Base-by-base conservation (phyloP, 2,113 vertebrate genomes). In the Ciconia maguari region DNA sequence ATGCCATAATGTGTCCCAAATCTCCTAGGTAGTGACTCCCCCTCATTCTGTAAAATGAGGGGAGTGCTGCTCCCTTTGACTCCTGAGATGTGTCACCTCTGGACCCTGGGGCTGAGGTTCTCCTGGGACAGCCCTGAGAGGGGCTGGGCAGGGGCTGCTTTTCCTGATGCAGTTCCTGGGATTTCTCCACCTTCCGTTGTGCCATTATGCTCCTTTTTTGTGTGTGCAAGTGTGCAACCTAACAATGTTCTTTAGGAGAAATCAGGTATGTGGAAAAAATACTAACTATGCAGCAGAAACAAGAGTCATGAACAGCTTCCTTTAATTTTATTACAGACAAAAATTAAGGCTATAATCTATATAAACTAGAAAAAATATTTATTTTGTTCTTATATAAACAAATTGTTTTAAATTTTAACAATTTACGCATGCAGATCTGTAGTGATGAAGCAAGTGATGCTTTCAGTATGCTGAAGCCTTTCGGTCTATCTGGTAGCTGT, bases 1-100 rank as follows among this genome's bases (percentile, higher is more conserved):
- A 15, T 29, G 6, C 7, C 21, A 24, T 64, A 78, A 57, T 16
- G 10, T 44, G 13, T 32, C 11, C 9, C 27, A 86, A 44, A 60
- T n/a, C 6, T 8, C 5, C 4, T 55, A 51, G 11, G 13, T 6
- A 44, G 10, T 42, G 21, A 46, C 11, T 51, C 5, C 8, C 5
- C 19, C 18, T 75, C 5, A n/a, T 76, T 58, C 38, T 82, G 74
- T 58, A 68, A 84, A 81, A 62, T 32, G 11, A 29, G 22, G 17
- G 29, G 5, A 84, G 10, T 77, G 2, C 3, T 0, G 0, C 21
- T 72, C 3, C 13, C 22, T 62, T 72, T n/a, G 8, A 26, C 12
- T 78, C 7, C 32, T 32, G 46, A 36, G 16, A 48, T 20, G 4
- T 57, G 10, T n/a, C 51, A 46, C 14, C 4, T 65, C 21, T 92